A percentile compares a stretch with the other conserved stretches of the same genome.
Conservation (phyloP, 2,888 invertebrate genomes). For the Tanypteryx hageni region DNA sequence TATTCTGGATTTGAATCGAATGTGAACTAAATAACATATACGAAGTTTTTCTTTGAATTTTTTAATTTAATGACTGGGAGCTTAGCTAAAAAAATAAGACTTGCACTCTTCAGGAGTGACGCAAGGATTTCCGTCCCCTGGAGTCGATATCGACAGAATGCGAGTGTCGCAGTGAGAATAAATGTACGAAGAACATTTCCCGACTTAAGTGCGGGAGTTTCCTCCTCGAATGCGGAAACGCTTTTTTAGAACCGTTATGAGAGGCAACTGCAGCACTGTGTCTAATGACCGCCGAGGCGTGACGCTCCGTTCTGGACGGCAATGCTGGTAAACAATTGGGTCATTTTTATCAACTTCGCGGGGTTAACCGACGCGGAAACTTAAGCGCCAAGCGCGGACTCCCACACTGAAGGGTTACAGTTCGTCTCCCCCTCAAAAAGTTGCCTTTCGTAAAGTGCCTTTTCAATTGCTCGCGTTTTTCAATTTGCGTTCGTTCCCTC, state of each 20-base stretch:
- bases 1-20: no score
- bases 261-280: neutral
- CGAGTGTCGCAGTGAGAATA: no score
- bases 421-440: no score
- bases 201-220: neutral
- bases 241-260: neutral
- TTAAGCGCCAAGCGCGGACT: neutral
- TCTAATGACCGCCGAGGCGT: neutral
- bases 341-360: neutral
- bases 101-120: no score
- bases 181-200: neutral
- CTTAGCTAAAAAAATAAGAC: no score
- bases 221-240: no score
- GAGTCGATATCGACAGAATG: no score
- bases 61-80: no score
- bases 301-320: constrained; percentile 18
- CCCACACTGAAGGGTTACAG: neutral
- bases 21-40: no score
- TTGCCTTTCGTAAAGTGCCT: neutral
- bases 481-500: no score
- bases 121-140: no score
- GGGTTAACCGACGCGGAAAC: neutral
- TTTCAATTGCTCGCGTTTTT: neutral
- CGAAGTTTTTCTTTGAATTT: no score
- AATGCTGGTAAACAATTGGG: constrained; percentile 7